These are phyloP conservation scores for Acrossocheilus fasciatus DNA, from an alignment of 2,797 vertebrate genomes.

Conservation along the genomic window DNA sequence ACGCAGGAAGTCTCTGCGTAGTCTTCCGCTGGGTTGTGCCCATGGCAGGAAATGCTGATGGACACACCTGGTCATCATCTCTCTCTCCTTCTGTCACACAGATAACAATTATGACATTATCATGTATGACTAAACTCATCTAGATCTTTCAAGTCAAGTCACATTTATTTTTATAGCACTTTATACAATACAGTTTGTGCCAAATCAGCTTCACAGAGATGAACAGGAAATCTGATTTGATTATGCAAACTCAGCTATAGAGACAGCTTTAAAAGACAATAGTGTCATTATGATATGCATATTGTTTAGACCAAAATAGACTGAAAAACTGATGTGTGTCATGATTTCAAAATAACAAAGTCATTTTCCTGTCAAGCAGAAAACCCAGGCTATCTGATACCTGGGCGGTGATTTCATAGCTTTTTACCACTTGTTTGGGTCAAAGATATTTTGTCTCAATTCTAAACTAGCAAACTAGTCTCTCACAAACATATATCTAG, in stretches of 20 bases:
- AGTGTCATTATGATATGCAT: background rate
- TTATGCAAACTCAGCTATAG: no score
- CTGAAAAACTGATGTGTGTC: background rate
- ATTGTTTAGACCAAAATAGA: background rate
- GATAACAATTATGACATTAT: background rate
- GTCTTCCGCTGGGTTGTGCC: slow-evolving; percentile 40
- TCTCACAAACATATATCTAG: background rate
- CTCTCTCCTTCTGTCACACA: background rate
- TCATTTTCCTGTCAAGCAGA: background rate
- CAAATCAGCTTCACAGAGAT: background rate
- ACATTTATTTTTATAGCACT: background rate
- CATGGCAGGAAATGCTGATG: slow-evolving; percentile 39
- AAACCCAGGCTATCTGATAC: background rate
- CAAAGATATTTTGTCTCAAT: background rate
- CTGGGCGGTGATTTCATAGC: background rate
- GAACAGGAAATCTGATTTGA: background rate
- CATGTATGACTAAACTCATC: background rate
- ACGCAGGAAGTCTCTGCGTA: slow-evolving; percentile 21
- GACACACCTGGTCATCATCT: slow-evolving; percentile 52
- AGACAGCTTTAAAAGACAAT: no score
- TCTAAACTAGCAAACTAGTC: background rate
- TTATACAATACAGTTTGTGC: background rate
- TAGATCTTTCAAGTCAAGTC: background rate
- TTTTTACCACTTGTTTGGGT: background rate
- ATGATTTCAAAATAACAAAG: background rate